Base-by-base conservation (phyloP, 2,888 invertebrate species). In the Strigamia crassipes region DNA sequence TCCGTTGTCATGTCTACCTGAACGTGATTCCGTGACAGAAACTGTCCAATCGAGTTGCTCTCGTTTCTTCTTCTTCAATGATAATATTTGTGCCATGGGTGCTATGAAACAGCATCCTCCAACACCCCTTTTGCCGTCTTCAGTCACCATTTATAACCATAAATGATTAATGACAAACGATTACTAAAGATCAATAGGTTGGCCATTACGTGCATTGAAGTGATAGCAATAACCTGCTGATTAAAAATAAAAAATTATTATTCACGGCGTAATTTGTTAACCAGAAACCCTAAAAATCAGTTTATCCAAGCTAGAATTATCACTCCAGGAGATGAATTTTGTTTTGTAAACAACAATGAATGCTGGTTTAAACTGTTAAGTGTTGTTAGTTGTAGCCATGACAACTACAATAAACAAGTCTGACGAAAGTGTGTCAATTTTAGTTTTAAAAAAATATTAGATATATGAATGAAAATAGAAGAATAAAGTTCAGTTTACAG, bases 31-130 rank as follows among this genome's bases (percentile, higher is more conserved):
- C 81, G 56, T 81, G 18, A 73, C 73, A 81, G 23, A 81, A 81
- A 41, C 81, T 41, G 21, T 66, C 42, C 12, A 27, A 21, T 41
- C 81, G 27, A 10, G 23, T 42, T 34, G 81, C 81, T 77, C 77
- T 81, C 15, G 81, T 77, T 13, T 23, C 23, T 21, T 10, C 46
- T 27, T 81, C 81, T 41, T 77, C 77, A 10, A 81, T 4, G n/a
- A 81, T 51, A 27, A 81, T 66, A 42, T 81, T 81, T n/a, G 42
- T 41, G 41, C 81, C 81, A 41, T 77, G 77, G 31, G 18, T 41
- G 77, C 41, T 41, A 31, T 81, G 81, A 81, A 81, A 81, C 21
- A 31, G 73, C 81, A 81, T 81, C 34, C 81, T 81, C 41, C n/a
- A 78, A 78, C 78, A 41, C 41, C 13, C 12, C 3, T 6, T 21